Percentiles rank a stretch among this genome's conserved stretches.
Conservation (phyloP, 2,888 invertebrate genomes). For the Dynastes maya region DNA sequence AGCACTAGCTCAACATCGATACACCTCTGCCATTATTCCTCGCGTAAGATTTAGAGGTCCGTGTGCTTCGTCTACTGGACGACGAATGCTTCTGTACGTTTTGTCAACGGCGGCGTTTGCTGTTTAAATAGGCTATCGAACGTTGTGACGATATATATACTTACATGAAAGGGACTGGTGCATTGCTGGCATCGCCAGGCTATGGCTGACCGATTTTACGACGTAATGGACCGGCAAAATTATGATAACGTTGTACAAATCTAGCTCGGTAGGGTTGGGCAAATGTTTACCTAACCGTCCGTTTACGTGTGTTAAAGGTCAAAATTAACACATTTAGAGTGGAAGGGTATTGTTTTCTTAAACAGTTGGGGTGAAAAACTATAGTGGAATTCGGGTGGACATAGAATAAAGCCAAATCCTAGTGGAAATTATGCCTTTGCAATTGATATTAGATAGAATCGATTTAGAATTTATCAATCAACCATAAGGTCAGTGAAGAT, state of each 20-base stretch:
- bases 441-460: no score
- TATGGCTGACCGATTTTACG: neutral
- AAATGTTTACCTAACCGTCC: neutral
- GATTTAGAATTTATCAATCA: no score
- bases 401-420: no score
- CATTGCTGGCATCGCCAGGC: no score
- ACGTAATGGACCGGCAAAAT: constrained; percentile 17
- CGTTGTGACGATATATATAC: no score
- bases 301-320: neutral
- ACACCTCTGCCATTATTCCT: neutral
- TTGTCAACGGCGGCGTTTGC: neutral
- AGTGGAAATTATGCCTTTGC: no score
- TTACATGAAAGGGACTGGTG: no score
- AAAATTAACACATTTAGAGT: neutral
- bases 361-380: neutral
- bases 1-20: neutral
- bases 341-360: neutral
- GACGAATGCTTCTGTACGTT: neutral
- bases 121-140: no score
- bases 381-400: no score
- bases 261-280: neutral
- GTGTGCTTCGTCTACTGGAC: constrained; percentile 1
- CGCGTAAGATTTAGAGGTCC: constrained; percentile 27
- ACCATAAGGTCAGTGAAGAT: no score
- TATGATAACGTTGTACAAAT: constrained; percentile 2